These are phyloP conservation scores for Heterotis niloticus DNA, from an alignment of 2,113 vertebrate genomes.

Conservation along the genomic window DNA sequence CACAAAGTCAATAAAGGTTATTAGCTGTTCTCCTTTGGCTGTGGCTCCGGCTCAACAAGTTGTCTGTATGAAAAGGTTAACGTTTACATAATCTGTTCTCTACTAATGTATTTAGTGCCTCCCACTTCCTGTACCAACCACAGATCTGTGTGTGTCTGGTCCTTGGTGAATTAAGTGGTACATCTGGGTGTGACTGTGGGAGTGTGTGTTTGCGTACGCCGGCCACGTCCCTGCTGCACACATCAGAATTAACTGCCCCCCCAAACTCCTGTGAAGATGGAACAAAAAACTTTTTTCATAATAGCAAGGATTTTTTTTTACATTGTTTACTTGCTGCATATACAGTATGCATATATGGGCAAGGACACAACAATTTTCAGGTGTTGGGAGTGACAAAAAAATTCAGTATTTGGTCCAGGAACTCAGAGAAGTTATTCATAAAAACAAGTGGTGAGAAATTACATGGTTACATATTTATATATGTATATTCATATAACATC, in stretches of 20 bases:
- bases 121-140: background rate
- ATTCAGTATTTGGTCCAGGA: too few relatives aligned
- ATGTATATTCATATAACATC: background rate
- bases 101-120: background rate
- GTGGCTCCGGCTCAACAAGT: constrained; percentile 28
- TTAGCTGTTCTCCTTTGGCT: constrained; percentile 14
- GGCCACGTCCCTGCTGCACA: too few relatives aligned
- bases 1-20: constrained; percentile 31
- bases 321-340: too few relatives aligned
- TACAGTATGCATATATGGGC: too few relatives aligned
- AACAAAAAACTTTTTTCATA: too few relatives aligned
- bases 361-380: too few relatives aligned
- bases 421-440: too few relatives aligned
- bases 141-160: background rate
- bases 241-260: too few relatives aligned
- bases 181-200: background rate
- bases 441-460: too few relatives aligned
- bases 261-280: too few relatives aligned
- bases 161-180: background rate
- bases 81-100: constrained; percentile 15
- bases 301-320: too few relatives aligned
- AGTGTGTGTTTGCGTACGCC: background rate
- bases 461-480: background rate
- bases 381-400: too few relatives aligned
- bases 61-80: constrained; percentile 29